These are phyloP conservation scores for Trachymyrmex septentrionalis DNA, from an alignment of 1,140 invertebrate species.

Conservation along the genomic window DNA sequence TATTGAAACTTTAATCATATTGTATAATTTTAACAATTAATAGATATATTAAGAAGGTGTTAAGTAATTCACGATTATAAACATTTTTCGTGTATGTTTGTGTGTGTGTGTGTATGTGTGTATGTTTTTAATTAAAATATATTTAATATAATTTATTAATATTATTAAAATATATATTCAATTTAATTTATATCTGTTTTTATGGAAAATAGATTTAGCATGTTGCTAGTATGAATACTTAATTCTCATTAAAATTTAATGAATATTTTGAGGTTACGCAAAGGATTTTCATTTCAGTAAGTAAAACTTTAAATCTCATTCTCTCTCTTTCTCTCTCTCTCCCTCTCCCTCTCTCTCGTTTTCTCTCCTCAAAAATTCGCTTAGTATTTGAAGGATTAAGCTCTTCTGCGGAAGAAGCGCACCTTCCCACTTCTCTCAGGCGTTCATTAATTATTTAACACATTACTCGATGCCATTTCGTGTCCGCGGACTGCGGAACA, in stretches of 20 bases:
- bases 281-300: constrained; percentile 36
- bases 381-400: constrained; percentile 47
- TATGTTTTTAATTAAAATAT: background rate
- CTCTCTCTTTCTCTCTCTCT: background rate
- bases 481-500: background rate
- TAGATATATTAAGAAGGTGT: background rate
- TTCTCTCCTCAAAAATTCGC: constrained; percentile 23
- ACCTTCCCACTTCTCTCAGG: background rate
- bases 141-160: constrained; percentile 22
- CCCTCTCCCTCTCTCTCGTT: background rate
- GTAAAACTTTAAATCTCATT: constrained; percentile 37
- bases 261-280: constrained; percentile 29
- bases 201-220: background rate
- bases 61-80: background rate
- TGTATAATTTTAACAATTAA: background rate
- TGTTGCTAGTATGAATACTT: constrained; percentile 1
- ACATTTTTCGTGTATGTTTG: background rate
- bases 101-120: too few relatives aligned
- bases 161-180: background rate
- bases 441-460: constrained; percentile 61
- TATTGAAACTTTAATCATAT: background rate
- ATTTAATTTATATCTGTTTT: constrained; percentile 6
- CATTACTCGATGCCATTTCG: constrained; percentile 40
- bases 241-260: constrained; percentile 21
- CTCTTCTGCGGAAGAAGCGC: background rate